Base-by-base conservation (phyloP, 2,113 vertebrate genomes). In the Eclectus roratus region DNA sequence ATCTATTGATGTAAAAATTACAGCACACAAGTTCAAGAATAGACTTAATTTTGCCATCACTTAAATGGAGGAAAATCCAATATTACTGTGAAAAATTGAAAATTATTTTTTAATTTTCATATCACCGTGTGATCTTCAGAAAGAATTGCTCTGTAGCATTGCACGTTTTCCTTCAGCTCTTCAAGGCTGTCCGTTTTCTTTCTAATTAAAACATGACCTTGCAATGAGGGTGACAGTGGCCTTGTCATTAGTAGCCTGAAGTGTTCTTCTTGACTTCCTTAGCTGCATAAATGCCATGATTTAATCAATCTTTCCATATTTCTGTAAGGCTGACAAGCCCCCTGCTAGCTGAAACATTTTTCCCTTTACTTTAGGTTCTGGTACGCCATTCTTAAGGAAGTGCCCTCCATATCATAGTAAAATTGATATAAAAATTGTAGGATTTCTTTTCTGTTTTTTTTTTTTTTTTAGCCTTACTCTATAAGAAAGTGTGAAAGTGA, bases 331-430 rank as follows among this genome's bases (percentile, higher is more conserved):
- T 0, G 43, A 39, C 11, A 28, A 23, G 17, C 21, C 6, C 46
- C 17, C 19, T 1, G 0, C 11, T 17, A 25, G 21, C 7, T 41
- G 49, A 50, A 55, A 31, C 4, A 1, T 29, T 60, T 47, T 52
- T n/a, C 3, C 2, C 14, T 64, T 35, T 35, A 3, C 11, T 10
- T 21, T 17, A 13, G 53, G 25, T 23, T 64, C 19, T 50, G 9
- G 10, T 60, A 31, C 14, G 8, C 28, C 25, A 25, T n/a, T 53
- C 24, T 23, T 16, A 49, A 35, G 9, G 8, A 10, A 63, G 4
- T 3, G 65, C 12, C 24, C 9, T 41, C 17, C 31, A 41, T 6
- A 7, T 11, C 25, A 17, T 1, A 15, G 17, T 33, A 49, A 43
- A 70, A 66, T 13, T 16, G 6, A 55, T 27, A 6, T 6, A 66